Base-by-base conservation (phyloP, 53 echinoderm and acorn worm species). In the Hippasteria phrygiana region DNA sequence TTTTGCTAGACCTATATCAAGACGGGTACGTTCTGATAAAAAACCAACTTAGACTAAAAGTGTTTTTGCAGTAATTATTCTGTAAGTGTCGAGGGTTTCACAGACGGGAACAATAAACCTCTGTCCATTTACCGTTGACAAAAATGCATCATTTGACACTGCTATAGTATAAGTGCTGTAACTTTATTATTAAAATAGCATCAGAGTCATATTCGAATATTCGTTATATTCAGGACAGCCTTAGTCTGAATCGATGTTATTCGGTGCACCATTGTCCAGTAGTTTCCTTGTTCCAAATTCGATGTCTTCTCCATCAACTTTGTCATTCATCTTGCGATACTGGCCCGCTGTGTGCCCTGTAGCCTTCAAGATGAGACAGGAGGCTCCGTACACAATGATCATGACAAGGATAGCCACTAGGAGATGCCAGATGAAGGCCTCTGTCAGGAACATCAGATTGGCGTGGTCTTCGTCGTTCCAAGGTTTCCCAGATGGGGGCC, bases 371-470 rank as follows among this genome's bases (percentile, higher is more conserved):
- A 89, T 54, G 10, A 90, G 70, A 54, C 62, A 74, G 0, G 90
- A 81, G 46, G 83, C 64, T 29, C 94, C 92, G 62, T 96, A 98
- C n/a, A 98, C 73, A 10, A 91, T 73, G 51, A 94, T n/a, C 26
- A 96, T 87, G 33, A 93, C 31, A 2, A 93, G 50, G 78, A 98
- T 94, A 76, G 92, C 96, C 20, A 94, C 56, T 12, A 94, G 53
- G 2, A 98, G 88, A 87, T 98, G 98, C 95, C 98, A 98, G n/a
- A 90, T 86, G 22, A 91, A 98, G 18, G 91, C 92, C 66, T 92
- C 95, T 0, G 96, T 95, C 4, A 94, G 85, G 40, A 96, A 93
- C 95, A 93, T 95, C 47, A 94, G 40, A 74, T 98, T 98, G 53
- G 78, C 88, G 36, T 88, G 89, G 50, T 88, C 77, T 59, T 94